A percentile compares a stretch with the other conserved stretches of the same genome.
These are phyloP conservation scores for Temnothorax nylanderi DNA, from an alignment of 1,140 invertebrate species.

Conservation along the genomic window DNA sequence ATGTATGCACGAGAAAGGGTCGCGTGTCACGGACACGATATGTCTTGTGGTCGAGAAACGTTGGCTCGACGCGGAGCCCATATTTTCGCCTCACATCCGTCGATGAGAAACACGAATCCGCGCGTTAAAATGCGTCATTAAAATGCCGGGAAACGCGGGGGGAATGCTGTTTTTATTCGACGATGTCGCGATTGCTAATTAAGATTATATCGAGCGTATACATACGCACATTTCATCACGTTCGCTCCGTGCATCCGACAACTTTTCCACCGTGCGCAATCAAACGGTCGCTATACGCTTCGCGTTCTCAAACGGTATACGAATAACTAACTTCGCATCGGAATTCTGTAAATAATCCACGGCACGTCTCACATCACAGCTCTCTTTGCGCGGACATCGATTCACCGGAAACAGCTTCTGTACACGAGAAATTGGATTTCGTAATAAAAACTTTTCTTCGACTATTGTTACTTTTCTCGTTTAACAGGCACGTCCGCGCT, in stretches of 20 bases:
- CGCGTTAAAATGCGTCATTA: slow-evolving; percentile 39
- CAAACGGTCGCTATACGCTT: not conserved
- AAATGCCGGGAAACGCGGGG: not conserved
- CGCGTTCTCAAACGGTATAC: not conserved
- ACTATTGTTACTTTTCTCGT: slow-evolving; percentile 14
- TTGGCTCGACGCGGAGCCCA: not conserved
- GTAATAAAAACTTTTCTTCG: slow-evolving; percentile 70
- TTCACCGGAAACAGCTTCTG: slow-evolving; percentile 28
- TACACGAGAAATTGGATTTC: slow-evolving; percentile 66
- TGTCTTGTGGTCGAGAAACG: slow-evolving; percentile 9
- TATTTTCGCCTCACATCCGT: slow-evolving; percentile 34
- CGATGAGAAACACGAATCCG: slow-evolving; percentile 19
- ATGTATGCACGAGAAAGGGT: slow-evolving; percentile 8
- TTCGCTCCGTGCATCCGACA: not conserved
- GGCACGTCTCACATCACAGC: slow-evolving; percentile 38
- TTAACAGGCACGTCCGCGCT: not conserved
- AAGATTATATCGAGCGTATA: slow-evolving; percentile 15
- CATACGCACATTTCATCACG: slow-evolving; percentile 4
- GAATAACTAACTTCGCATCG: slow-evolving; percentile 8
- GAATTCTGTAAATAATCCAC: slow-evolving; percentile 70
- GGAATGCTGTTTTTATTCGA: not conserved
- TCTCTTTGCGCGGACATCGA: slow-evolving; percentile 17
- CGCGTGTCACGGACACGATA: slow-evolving; percentile 22
- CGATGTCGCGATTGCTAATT: not conserved
- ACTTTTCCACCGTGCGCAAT: slow-evolving; percentile 20